Conservation (phyloP, 1,140 invertebrate genomes). For the Orius insidiosus region DNA sequence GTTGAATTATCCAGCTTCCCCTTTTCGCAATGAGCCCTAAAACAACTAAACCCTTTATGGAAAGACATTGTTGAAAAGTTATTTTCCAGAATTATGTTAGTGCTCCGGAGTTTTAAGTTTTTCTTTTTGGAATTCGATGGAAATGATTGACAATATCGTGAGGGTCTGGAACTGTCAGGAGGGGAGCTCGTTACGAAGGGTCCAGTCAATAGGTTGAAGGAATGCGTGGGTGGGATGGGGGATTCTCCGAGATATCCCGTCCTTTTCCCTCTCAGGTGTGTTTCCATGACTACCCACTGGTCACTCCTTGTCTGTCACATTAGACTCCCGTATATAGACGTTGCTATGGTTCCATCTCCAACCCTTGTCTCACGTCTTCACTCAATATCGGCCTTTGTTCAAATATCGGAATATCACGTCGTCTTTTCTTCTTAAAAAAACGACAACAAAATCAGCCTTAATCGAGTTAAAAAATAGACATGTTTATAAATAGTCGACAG, state of each 20-base stretch:
- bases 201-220: constrained; percentile 11
- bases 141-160: too few relatives aligned
- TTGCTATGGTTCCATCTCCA: constrained; percentile 2
- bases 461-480: not conserved
- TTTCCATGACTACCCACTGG: constrained; percentile 5
- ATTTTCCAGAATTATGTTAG: constrained; percentile 11
- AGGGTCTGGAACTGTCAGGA: too few relatives aligned
- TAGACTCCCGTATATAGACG: constrained; percentile 8
- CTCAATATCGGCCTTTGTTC: not conserved
- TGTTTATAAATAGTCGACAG: not conserved
- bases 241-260: not conserved
- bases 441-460: not conserved
- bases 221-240: constrained; percentile 1
- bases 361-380: constrained; percentile 5
- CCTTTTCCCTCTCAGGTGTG: constrained; percentile 2
- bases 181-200: not conserved
- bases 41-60: constrained; percentile 12
- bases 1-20: constrained; percentile 10
- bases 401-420: too few relatives aligned
- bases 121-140: too few relatives aligned
- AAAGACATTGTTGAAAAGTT: constrained; percentile 12
- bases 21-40: constrained; percentile 10
- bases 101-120: not conserved
- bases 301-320: constrained; percentile 11
- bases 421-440: not conserved